Evolutionary conservation across 53 echinoderm and acorn worm genomes (phyloP), one percentile per base, ranked within the genome.

Genomic region (Actinopyga echinites): DNA sequence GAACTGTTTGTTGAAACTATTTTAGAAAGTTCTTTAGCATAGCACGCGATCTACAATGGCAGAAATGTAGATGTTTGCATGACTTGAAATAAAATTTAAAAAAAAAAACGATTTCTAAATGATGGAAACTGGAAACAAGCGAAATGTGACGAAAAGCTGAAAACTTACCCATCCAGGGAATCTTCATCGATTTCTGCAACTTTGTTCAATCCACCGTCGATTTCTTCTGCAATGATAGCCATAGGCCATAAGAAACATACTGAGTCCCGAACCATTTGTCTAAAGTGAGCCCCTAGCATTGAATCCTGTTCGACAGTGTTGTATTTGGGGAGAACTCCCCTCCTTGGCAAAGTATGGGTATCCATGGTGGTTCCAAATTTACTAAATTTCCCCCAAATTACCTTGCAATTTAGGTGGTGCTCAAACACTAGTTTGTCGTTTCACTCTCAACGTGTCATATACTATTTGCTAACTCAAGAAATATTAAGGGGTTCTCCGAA

Each of bases 241-340:
- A 96, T 96, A 21, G 96, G 96, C 96, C 96, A 96, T 64, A 96
- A 91, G 58, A 96, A 96, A 74, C 91, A 93, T 88, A 96, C 89
- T 17, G 96, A 96, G 25, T 96, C 96, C 55, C 91, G 56, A 1
- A 96, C 96, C 81, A 96, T 64, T 74, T 87, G 87, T 20, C 85
- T 82, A 37, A 96, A 87, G 77, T 91, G 87, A 31, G 81, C 36
- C 2, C 81, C 63, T 2, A 80, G 42, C 81, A 80, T 80, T 11
- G 60, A 36, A 62, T 80, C 81, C 26, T 59, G 81, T 28, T 80
- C 60, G 8, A 80, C 81, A 2, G 81, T 80, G 62, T 80, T 80
- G 42, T 31, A 80, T 37, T 80, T 80, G 25, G 81, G 81, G 24
- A 80, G 81, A 24, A 80, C 63, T 42, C 81, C 81, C 24, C 81